A percentile compares a stretch with the other conserved stretches of the same genome.
Conservation (phyloP, 35 echinoderm and acorn worm species). For the Holothuria glaberrima region DNA sequence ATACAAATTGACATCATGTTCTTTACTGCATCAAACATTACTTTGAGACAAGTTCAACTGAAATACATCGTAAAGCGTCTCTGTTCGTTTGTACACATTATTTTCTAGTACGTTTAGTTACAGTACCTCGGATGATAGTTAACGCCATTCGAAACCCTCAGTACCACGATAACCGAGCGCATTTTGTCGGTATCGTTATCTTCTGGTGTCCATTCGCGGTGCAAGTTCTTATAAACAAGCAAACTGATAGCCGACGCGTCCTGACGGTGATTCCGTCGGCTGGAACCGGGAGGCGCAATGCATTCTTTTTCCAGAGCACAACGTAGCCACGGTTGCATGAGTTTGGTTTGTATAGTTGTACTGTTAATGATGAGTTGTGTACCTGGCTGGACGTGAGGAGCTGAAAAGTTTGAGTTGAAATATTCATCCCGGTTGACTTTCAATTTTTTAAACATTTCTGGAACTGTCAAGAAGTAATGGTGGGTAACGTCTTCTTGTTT, state of each 20-base stretch:
- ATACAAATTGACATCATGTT: too few species aligned
- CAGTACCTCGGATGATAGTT: conserved; percentile 26
- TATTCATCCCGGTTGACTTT: conserved; percentile 63
- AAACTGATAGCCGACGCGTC: conserved; percentile 75
- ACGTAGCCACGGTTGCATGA: conserved; percentile 65
- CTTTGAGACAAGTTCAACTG: too few species aligned
- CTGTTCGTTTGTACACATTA: too few species aligned
- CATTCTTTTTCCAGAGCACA: conserved; percentile 67
- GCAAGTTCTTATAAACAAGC: conserved; percentile 69
- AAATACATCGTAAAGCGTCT: too few species aligned
- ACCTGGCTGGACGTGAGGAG: conserved; percentile 66
- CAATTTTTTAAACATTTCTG: conserved; percentile 58
- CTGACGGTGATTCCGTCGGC: conserved; percentile 51
- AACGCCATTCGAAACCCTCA: conserved; percentile 2
- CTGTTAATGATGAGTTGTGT: conserved; percentile 77
- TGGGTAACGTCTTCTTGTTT: conserved; percentile 24
- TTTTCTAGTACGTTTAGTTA: neutral
- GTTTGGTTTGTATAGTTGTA: conserved; percentile 63
- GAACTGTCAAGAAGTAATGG: conserved; percentile 63
- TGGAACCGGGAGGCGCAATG: conserved; percentile 62
- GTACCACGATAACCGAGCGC: neutral
- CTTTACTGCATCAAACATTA: too few species aligned
- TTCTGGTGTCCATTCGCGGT: conserved; percentile 58
- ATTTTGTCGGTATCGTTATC: conserved; percentile 61
- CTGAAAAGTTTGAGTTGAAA: conserved; percentile 42